phyloP scores from a whole-genome alignment of 2,888 invertebrate genomes.

The Elysia crispata region DNA sequence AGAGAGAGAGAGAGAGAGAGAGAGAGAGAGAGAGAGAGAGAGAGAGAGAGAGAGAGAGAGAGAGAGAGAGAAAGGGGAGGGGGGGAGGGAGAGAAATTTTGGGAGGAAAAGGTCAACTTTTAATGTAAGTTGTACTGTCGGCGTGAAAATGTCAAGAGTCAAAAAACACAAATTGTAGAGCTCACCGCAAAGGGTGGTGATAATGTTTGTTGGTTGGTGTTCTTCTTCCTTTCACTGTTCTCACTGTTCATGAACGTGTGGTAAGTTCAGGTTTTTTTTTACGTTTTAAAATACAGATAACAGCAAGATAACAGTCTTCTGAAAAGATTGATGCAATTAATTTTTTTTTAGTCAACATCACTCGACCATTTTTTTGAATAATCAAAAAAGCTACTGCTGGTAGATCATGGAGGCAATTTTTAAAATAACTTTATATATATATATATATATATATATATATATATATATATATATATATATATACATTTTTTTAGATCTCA shows the following conservation, averaged over 20 bases:
- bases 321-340: too few species aligned
- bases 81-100: constrained; percentile 15
- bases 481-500: too few species aligned
- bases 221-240: not conserved
- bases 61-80: not conserved
- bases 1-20: constrained; percentile 24
- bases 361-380: too few species aligned
- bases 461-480: too few species aligned
- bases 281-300: too few species aligned
- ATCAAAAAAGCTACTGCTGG: too few species aligned
- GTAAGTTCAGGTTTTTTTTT: too few species aligned
- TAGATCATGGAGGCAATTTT: too few species aligned
- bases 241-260: not conserved
- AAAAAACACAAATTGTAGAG: constrained; percentile 3
- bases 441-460: too few species aligned
- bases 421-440: too few species aligned
- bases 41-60: not conserved
- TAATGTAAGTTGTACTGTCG: not conserved
- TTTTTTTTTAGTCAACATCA: too few species aligned
- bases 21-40: constrained; percentile 6
- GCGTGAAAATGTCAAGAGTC: not conserved
- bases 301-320: too few species aligned
- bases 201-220: not conserved
- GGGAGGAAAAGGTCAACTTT: not conserved
- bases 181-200: constrained; percentile 10